phyloP scores from a whole-genome alignment of 1,140 invertebrate species.

The Drosophila simulans region DNA sequence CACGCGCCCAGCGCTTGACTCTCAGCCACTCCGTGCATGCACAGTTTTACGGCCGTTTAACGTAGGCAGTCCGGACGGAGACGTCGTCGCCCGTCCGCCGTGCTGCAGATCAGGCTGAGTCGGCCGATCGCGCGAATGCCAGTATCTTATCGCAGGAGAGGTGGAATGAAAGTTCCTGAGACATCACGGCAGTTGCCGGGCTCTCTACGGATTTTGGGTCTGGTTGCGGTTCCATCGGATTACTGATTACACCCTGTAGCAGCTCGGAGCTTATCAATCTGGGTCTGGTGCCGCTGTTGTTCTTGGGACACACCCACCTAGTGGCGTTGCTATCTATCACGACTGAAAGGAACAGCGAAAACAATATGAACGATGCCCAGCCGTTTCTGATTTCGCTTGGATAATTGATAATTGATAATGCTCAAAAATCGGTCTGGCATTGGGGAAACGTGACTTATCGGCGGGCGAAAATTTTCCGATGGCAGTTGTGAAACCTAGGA shows the following conservation, averaged over 20 bases:
- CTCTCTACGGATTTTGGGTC: slow-evolving; percentile 17
- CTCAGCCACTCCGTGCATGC: slow-evolving; percentile 59
- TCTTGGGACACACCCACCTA: slow-evolving; percentile 51
- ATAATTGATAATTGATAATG: slow-evolving; percentile 41
- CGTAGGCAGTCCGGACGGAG: slow-evolving; percentile 27
- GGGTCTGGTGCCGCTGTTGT: slow-evolving; percentile 41
- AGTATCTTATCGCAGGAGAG: slow-evolving; percentile 44
- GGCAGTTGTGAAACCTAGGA: slow-evolving; percentile 30
- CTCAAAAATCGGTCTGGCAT: slow-evolving; percentile 14
- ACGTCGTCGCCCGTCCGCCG: slow-evolving; percentile 1
- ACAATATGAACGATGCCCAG: slow-evolving; percentile 9
- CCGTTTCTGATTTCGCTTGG: slow-evolving; percentile 11
- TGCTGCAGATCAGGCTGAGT: slow-evolving; percentile 24
- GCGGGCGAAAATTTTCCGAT: slow-evolving; percentile 37
- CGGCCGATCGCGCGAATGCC: slow-evolving; percentile 35
- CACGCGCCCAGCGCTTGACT: slow-evolving; percentile 39
- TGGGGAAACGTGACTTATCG: slow-evolving; percentile 46
- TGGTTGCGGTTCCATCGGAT: slow-evolving; percentile 9
- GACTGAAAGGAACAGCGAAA: not conserved
- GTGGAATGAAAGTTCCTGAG: not conserved
- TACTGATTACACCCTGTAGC: slow-evolving; percentile 30
- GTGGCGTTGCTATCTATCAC: slow-evolving; percentile 32
- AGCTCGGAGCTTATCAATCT: slow-evolving; percentile 44
- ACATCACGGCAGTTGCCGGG: slow-evolving; percentile 24
- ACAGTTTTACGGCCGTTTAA: slow-evolving; percentile 31